These are phyloP conservation scores for Setipinna tenuifilis DNA, from an alignment of 2,797 vertebrate genomes.

Conservation along the genomic window DNA sequence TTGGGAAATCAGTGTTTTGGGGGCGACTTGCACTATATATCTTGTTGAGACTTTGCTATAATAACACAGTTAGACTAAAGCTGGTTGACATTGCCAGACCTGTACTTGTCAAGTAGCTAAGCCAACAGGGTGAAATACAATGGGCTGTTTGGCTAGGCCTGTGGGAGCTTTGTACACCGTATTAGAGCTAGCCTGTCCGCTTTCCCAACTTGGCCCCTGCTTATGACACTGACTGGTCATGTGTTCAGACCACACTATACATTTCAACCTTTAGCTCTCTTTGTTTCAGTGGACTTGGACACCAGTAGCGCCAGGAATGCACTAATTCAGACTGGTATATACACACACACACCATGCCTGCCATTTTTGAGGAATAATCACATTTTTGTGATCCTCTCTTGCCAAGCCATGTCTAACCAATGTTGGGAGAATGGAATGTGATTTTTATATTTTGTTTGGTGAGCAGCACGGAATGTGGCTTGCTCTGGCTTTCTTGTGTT, in stretches of 20 bases:
- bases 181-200: slow-evolving; percentile 2
- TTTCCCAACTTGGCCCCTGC: slow-evolving; percentile 26
- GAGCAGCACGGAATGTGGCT: not conserved
- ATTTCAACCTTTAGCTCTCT: not conserved
- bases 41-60: too few relatives aligned
- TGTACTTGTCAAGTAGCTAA: slow-evolving; percentile 47
- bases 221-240: slow-evolving; percentile 16
- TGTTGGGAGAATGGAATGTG: not conserved
- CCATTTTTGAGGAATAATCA: not conserved
- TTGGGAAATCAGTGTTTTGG: too few relatives aligned
- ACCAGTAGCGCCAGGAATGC: not conserved
- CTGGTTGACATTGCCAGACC: slow-evolving; percentile 31
- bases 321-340: not conserved
- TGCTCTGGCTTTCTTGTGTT: not conserved
- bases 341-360: not conserved
- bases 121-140: slow-evolving; percentile 48
- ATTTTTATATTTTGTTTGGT: not conserved
- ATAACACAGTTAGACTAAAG: too few relatives aligned
- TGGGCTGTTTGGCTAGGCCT: slow-evolving; percentile 43
- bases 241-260: not conserved
- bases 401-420: not conserved
- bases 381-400: not conserved
- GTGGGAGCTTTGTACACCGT: slow-evolving; percentile 24
- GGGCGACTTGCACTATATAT: too few relatives aligned
- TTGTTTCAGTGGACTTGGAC: not conserved